Conservation (phyloP, 2,888 invertebrate genomes). For the Macropis europaea region DNA sequence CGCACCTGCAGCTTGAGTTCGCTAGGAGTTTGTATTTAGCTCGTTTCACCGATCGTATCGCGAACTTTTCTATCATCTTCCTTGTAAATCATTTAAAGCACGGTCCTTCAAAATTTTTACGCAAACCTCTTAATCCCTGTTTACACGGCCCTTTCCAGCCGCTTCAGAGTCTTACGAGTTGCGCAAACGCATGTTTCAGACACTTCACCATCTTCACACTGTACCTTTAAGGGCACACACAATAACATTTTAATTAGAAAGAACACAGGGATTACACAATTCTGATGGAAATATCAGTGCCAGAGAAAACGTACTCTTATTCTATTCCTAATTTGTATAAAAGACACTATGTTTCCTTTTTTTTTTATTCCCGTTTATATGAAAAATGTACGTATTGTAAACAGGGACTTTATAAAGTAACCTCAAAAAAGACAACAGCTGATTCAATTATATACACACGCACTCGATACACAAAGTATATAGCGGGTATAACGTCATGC, state of each 20-base stretch:
- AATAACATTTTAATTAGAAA: neutral
- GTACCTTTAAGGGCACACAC: neutral
- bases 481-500: too few relatives aligned
- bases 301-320: too few relatives aligned
- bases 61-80: slow-evolving; percentile 1
- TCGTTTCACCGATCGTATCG: neutral
- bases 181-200: slow-evolving; percentile 1
- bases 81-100: slow-evolving; percentile 8
- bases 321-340: too few relatives aligned
- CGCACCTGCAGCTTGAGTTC: neutral
- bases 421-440: neutral
- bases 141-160: slow-evolving; percentile 12
- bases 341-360: too few relatives aligned
- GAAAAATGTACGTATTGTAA: too few relatives aligned
- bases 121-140: slow-evolving; percentile 1
- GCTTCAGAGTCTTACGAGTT: neutral
- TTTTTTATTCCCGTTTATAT: too few relatives aligned
- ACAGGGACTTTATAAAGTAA: neutral
- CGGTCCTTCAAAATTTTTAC: neutral
- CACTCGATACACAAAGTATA: neutral
- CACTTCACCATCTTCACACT: neutral
- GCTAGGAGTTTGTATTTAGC: neutral
- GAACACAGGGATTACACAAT: too few relatives aligned
- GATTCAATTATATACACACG: neutral
- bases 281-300: too few relatives aligned